phyloP scores from a whole-genome alignment of 2,113 vertebrate genomes.

The Atlantisia rogersi region DNA sequence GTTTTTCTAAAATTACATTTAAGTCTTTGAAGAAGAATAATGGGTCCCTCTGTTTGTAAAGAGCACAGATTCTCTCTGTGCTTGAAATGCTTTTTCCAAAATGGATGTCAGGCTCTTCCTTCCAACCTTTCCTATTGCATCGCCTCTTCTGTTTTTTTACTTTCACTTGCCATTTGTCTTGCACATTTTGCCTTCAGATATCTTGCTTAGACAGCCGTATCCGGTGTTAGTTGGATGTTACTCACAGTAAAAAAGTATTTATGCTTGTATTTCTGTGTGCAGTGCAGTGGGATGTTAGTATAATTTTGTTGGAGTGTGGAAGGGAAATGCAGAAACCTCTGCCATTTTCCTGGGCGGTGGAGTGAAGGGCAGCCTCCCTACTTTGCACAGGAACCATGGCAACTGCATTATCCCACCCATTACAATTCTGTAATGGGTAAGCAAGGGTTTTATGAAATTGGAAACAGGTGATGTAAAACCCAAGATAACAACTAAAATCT shows the following conservation, averaged over 20 bases:
- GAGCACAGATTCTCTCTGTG: neutral
- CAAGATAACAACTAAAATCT: neutral
- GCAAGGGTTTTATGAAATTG: neutral
- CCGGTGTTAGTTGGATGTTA: neutral
- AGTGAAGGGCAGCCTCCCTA: neutral
- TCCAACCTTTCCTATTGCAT: neutral
- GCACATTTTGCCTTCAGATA: neutral
- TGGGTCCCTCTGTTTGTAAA: neutral
- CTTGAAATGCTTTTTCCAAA: neutral
- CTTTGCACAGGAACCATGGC: neutral
- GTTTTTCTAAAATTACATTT: neutral
- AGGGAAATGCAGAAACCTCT: neutral
- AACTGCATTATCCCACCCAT: neutral
- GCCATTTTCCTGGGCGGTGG: neutral
- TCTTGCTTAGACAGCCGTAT: neutral
- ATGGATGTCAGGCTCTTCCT: neutral
- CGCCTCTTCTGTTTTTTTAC: neutral
- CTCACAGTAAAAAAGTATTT: neutral
- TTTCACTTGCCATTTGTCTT: neutral
- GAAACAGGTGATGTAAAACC: neutral
- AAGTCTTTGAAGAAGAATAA: neutral
- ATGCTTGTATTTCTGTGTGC: neutral
- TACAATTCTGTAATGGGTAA: neutral
- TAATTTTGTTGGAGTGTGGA: neutral
- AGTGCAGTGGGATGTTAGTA: neutral